These are phyloP conservation scores for Gymnorhina tibicen DNA, from an alignment of 2,113 vertebrate genomes.

Conservation along the genomic window DNA sequence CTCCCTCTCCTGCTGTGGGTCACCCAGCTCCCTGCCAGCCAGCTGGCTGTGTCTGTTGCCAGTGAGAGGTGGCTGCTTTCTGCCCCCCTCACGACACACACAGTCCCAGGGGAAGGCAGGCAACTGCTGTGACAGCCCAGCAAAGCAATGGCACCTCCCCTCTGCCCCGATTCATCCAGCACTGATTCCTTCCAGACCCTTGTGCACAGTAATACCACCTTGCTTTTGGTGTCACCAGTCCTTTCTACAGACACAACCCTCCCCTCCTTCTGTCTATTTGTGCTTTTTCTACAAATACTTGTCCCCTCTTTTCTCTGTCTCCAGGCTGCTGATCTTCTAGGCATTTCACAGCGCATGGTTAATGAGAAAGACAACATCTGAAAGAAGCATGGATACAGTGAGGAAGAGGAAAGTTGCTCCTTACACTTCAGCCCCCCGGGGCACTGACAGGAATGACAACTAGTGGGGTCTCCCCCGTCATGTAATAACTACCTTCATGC, in stretches of 20 bases:
- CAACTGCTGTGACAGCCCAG: not conserved
- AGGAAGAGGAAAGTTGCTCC: not conserved
- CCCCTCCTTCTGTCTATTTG: not conserved
- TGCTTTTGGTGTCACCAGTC: not conserved
- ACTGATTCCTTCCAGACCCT: not conserved
- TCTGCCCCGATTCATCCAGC: not conserved
- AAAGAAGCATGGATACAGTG: rapidly evolving
- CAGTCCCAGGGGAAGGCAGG: not conserved
- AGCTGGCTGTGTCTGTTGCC: not conserved
- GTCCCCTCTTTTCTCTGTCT: not conserved
- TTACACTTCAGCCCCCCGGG: not conserved
- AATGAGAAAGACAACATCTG: not conserved
- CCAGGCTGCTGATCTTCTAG: not conserved
- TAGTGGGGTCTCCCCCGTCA: not conserved
- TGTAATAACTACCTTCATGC: not conserved
- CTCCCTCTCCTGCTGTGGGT: not conserved
- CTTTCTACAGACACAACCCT: not conserved
- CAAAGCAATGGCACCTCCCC: not conserved
- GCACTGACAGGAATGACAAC: not conserved
- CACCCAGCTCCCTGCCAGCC: not conserved
- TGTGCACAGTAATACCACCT: not conserved
- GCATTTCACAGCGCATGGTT: not conserved
- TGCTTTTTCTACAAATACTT: not conserved
- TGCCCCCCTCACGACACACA: not conserved
- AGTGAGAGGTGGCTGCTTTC: not conserved